Base-by-base conservation (phyloP, 2,113 vertebrate species). In the Anthoscopus minutus region DNA sequence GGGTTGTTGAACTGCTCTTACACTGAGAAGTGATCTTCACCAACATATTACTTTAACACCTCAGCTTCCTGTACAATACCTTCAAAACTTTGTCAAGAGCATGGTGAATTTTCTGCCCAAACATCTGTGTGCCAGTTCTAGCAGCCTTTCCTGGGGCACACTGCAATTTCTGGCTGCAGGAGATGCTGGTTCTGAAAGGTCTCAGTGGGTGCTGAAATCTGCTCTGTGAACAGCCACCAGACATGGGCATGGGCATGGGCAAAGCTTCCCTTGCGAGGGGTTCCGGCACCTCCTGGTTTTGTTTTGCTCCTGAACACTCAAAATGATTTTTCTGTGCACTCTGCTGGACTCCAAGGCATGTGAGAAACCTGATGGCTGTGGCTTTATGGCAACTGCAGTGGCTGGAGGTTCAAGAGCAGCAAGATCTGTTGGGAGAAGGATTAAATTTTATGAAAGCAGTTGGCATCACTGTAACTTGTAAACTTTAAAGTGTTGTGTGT, bases 201-300 rank as follows among this genome's bases (percentile, higher is more conserved):
- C 62, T 20, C 30, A 10, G 40, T 2, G 54, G 58, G 7, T 9
- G 40, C 30, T 20, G 51, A 42, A 64, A 35, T 54, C 31, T 23
- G 1, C 71, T 60, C 40, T 0, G 2, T 25, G 47, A 67, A 4
- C 56, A 54, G 45, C 3, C 13, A 44, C 22, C 65, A 51, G 24
- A 18, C 19, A 31, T 0, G 10, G 37, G 76, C 15, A 31, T 0
- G 10, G 37, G 76, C 15, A 7, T 10, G n/a, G 81, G 44, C 48
- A 87, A 15, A 69, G 60, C 69, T 61, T 54, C 67, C 37, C 30
- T 12, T 64, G 8, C 5, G 11, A 45, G 51, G 42, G 72, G 4
- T 78, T 45, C 8, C 30, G 21, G 60, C 56, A 51, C 54, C 35
- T 70, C 50, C 45, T 77, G 76, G 56, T 9, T 84, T 54, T 48